Evolutionary conservation across 2,888 invertebrate genomes (phyloP).

Genomic region (Acanthosepion pharaonis): DNA sequence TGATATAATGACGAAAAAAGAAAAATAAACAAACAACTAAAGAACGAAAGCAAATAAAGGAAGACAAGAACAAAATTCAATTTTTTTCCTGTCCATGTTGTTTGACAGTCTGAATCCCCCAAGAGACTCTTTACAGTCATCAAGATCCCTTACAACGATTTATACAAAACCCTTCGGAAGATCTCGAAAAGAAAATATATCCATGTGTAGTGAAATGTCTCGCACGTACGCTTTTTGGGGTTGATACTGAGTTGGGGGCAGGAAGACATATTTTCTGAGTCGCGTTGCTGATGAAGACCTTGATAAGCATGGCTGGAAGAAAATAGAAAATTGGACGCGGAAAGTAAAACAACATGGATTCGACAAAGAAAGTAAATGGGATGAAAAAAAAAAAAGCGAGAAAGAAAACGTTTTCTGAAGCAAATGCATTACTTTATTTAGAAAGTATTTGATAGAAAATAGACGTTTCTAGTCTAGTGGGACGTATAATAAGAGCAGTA

Average conservation of each 20-base stretch:
- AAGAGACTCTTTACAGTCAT: background rate
- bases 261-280: slow-evolving; percentile 24
- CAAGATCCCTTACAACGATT: background rate
- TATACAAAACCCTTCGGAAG: background rate
- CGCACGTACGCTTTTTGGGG: background rate
- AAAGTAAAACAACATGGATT: background rate
- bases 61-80: background rate
- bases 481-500: too few relatives aligned
- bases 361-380: background rate
- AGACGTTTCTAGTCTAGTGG: background rate
- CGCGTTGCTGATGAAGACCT: background rate
- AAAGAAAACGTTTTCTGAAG: background rate
- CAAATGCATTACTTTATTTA: background rate
- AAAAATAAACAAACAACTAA: background rate
- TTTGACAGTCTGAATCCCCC: background rate
- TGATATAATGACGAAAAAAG: background rate
- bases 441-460: background rate
- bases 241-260: background rate
- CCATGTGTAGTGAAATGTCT: background rate
- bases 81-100: background rate
- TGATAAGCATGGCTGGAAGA: background rate
- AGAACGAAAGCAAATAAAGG: background rate
- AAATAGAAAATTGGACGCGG: background rate
- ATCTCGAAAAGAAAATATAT: background rate
- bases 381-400: background rate